Base-by-base conservation (phyloP, 2,888 invertebrate species). In the Scaptodrosophila latifasciaeformis region DNA sequence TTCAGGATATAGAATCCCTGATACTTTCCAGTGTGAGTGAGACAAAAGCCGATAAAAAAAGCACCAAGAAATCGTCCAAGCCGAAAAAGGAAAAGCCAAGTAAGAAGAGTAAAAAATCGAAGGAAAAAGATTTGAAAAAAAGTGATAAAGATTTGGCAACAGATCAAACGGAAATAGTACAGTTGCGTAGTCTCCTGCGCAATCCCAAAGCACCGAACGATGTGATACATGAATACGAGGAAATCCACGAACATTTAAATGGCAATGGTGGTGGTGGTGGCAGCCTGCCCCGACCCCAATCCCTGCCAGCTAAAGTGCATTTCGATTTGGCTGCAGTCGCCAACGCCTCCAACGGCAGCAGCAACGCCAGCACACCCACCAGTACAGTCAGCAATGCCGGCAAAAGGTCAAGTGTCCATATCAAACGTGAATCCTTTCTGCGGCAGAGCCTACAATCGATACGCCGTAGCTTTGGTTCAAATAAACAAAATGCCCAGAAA, bases 371-470 rank as follows among this genome's bases (percentile, higher is more conserved):
- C n/a, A n/a, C n/a, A n/a, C n/a, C n/a, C n/a, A n/a, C n/a, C n/a
- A n/a, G n/a, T n/a, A n/a, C n/a, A n/a, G n/a, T n/a, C n/a, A n/a
- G n/a, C n/a, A n/a, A n/a, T n/a, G n/a, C 51, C 0, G 6, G 44
- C 0, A 69, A 63, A 15, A 60, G 54, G 13, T 51, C 48, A n/a
- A 46, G 51, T 4, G 49, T 17, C 31, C 42, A 49, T 18, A 62
- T 81, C 0, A 83, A 84, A 45, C 77, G 84, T 2, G 83, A 84
- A 35, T 84, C 84, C 0, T 84, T 84, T 50, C 29, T 84, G 30
- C 70, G 83, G 0, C 83, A 84, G 30, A 84, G 84, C 35, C 52
- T 84, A 39, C 84, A 83, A 40, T 81, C 82, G 3, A 81, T 84
- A 59, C 74, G 84, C 0, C 74, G 79, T 35, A 84, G 84, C 59